Conservation (phyloP, 2,797 vertebrate genomes). For the Tarsius wallacei region DNA sequence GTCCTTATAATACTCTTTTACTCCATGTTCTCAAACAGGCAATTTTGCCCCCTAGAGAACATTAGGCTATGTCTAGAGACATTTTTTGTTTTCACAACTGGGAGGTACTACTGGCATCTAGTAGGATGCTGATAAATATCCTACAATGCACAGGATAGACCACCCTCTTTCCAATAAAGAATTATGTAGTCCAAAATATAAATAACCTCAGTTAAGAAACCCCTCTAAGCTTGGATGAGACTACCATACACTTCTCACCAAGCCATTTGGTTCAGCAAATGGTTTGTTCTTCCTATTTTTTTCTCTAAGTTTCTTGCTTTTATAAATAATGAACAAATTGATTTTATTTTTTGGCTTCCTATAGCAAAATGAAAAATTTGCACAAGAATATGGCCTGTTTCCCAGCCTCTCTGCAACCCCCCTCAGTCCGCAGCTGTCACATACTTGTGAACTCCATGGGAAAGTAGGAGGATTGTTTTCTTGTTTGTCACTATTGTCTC, state of each 20-base stretch:
- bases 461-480: constrained; percentile 41
- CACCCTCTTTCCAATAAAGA: neutral
- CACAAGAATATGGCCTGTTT: constrained; percentile 25
- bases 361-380: constrained; percentile 52
- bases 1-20: neutral
- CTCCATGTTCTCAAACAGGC: neutral
- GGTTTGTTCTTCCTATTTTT: constrained; percentile 30
- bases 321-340: constrained; percentile 61
- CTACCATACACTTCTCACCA: neutral
- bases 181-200: neutral
- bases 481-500: constrained; percentile 30
- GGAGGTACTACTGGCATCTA: constrained; percentile 5
- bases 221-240: neutral
- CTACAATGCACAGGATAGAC: neutral
- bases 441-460: constrained; percentile 1
- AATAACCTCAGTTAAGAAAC: neutral
- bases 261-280: constrained; percentile 51
- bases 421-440: constrained; percentile 34
- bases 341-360: constrained; percentile 55
- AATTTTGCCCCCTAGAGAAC: neutral
- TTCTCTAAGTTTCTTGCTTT: constrained; percentile 40
- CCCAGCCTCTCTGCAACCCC: neutral
- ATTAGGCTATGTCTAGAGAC: constrained; percentile 45
- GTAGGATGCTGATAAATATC: neutral
- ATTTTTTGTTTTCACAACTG: constrained; percentile 19